A percentile compares a stretch with the other conserved stretches of the same genome.
Evolutionary conservation across 2,113 vertebrate genomes (phyloP).

Genomic region (Pagrus major): DNA sequence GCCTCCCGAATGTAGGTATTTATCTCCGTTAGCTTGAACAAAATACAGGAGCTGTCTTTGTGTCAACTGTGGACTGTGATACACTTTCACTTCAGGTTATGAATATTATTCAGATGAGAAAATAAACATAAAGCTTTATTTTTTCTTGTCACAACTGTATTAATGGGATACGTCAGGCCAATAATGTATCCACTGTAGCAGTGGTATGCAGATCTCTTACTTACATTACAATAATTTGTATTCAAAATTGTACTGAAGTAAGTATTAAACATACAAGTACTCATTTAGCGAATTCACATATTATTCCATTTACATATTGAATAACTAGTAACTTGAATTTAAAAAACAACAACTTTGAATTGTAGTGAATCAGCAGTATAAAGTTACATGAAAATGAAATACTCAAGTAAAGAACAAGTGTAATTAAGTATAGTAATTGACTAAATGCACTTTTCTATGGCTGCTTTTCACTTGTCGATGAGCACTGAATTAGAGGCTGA

Average conservation of each 20-base stretch:
- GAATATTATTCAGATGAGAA: neutral
- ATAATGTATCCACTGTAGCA: neutral
- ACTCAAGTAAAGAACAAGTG: neutral
- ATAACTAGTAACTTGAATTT: too few species aligned
- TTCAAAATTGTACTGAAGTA: neutral
- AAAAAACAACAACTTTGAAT: too few species aligned
- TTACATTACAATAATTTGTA: neutral
- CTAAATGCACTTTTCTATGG: neutral
- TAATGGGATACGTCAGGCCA: neutral
- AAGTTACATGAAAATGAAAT: too few species aligned
- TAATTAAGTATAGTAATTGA: neutral
- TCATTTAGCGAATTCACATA: too few species aligned
- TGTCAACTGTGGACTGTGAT: neutral
- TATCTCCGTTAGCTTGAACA: neutral
- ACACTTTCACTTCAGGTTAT: neutral
- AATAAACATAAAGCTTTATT: neutral
- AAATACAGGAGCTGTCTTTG: constrained; percentile 23
- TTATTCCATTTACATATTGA: too few species aligned
- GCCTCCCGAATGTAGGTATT: neutral
- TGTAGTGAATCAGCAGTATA: too few species aligned
- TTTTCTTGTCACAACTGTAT: neutral
- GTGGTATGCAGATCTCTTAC: neutral
- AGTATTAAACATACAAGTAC: neutral
- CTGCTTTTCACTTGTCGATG: neutral
- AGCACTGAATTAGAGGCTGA: neutral